Base-by-base conservation (phyloP, 2,797 vertebrate species). In the Etheostoma perlongum region DNA sequence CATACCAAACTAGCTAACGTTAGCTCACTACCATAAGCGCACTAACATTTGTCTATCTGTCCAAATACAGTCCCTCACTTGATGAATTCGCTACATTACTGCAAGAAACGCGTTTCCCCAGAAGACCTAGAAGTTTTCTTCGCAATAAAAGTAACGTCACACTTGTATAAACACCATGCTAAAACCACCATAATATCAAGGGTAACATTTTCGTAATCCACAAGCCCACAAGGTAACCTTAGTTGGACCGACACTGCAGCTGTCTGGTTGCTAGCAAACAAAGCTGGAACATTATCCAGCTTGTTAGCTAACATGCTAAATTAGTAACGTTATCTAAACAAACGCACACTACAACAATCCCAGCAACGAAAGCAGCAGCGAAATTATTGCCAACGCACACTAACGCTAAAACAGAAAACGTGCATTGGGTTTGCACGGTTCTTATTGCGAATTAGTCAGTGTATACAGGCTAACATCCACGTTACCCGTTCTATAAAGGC, bases 281-380 rank as follows among this genome's bases (percentile, higher is more conserved):
- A 16, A 18, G 11, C 15, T 57, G n/a, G 0, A 12, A 2, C n/a
- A 18, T 11, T 5, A 30, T 27, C 18, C 6, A 7, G 23, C 12
- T 13, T 25, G 12, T 13, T 18, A 1, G 10, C n/a, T 40, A 15
- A 40, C 36, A n/a, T 16, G 23, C 42, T 19, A 27, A 54, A 14
- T 27, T 27, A 2, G 51, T 44, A 40, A 40, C 36, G 36, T 12
- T 40, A 15, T 4, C 42, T 42, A 65, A 64, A 76, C 64, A 63
- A 16, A 52, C 4, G 1, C n/a, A 44, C 3, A 2, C 3, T 13
- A 19, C 8, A 5, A 52, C 7, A 15, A 1, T 1, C 1, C 2
- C 4, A 67, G n/a, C 12, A 52, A 0, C 18, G 9, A 4, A 25
- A 9, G 5, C 10, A 23, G 4, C 12, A 30, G 30, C 30, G 5